Evolutionary conservation across 2,113 vertebrate species (phyloP).

Genomic region (Tauraco erythrolophus): DNA sequence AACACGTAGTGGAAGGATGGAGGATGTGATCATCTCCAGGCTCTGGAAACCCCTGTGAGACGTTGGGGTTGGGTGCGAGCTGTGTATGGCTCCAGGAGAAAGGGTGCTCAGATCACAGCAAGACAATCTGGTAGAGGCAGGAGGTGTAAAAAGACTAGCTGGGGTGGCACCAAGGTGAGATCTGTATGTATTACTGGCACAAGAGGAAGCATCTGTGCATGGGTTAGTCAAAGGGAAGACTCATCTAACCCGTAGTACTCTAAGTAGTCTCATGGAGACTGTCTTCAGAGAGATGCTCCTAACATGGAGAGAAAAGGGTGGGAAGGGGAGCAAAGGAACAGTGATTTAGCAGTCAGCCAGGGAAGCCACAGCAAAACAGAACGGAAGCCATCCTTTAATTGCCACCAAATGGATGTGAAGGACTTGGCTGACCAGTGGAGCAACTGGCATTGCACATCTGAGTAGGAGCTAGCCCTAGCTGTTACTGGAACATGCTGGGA

Average conservation of each 20-base stretch:
- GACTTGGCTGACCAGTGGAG: not conserved
- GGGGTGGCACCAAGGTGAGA: not conserved
- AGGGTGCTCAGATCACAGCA: not conserved
- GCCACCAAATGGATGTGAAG: not conserved
- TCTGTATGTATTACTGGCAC: accelerated
- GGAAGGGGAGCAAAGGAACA: not conserved
- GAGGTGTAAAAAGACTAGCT: not conserved
- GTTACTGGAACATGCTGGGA: not conserved
- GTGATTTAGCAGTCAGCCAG: not conserved
- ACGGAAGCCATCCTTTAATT: not conserved
- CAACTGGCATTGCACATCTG: not conserved
- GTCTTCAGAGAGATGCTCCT: not conserved
- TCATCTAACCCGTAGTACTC: too few relatives aligned
- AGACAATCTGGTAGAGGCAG: not conserved
- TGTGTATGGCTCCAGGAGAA: not conserved
- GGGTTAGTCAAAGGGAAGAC: not conserved
- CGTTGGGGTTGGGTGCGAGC: not conserved
- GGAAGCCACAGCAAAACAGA: not conserved
- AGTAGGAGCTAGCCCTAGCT: not conserved
- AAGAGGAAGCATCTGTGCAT: not conserved
- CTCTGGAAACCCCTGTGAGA: not conserved
- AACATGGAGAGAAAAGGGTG: accelerated
- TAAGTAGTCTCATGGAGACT: not conserved
- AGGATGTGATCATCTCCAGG: not conserved
- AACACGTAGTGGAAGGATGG: not conserved